These are phyloP conservation scores for Tachypleus tridentatus DNA, from an alignment of 1,140 invertebrate species.

Conservation along the genomic window DNA sequence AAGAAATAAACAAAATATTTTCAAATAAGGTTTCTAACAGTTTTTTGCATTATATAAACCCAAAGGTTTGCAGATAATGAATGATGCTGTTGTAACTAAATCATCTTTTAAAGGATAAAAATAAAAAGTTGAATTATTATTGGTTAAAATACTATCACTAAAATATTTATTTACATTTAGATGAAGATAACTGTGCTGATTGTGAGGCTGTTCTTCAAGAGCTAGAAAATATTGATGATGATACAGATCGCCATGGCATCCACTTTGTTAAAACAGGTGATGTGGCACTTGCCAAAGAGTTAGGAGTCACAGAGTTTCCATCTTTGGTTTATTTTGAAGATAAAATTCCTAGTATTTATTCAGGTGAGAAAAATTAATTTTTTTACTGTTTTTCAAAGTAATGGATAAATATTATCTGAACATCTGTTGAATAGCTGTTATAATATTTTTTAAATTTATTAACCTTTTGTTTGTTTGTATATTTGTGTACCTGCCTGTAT, in stretches of 20 bases:
- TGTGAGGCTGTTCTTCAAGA: conserved; percentile 74
- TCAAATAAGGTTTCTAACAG: too few species aligned
- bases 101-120: too few species aligned
- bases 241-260: conserved; percentile 79
- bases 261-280: conserved; percentile 91
- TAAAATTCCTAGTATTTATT: conserved; percentile 83
- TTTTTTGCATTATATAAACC: too few species aligned
- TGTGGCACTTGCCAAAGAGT: conserved; percentile 64
- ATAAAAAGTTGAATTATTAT: too few species aligned
- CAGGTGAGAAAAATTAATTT: conserved; percentile 51
- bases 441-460: too few species aligned
- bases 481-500: too few species aligned
- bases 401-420: too few species aligned
- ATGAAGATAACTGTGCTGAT: conserved; percentile 53
- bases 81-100: not conserved
- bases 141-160: too few species aligned
- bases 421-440: too few species aligned
- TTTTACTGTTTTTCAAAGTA: not conserved
- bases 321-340: conserved; percentile 39
- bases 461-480: too few species aligned
- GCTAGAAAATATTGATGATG: conserved; percentile 86
- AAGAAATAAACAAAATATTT: too few species aligned
- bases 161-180: conserved; percentile 34
- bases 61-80: conserved; percentile 1
- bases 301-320: conserved; percentile 73